A percentile compares a stretch with the other conserved stretches of the same genome.
Conservation (phyloP, 2,888 invertebrate genomes). For the Apeira syringaria region DNA sequence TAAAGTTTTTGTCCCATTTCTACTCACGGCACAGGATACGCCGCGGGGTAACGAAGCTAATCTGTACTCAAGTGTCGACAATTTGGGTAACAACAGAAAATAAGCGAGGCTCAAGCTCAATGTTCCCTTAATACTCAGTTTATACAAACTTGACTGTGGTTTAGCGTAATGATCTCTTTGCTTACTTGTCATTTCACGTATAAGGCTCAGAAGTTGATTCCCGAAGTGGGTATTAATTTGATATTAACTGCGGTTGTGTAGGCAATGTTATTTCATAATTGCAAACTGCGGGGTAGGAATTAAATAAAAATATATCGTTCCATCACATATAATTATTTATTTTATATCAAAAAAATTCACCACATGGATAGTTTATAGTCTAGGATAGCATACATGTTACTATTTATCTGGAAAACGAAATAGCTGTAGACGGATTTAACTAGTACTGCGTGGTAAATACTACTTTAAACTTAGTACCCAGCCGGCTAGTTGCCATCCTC, state of each 20-base stretch:
- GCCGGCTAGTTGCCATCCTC: too few relatives aligned
- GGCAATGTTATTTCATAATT: too few relatives aligned
- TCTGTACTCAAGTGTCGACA: conserved; percentile 83
- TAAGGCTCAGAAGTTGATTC: not conserved
- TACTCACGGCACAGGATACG: conserved; percentile 63
- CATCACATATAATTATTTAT: too few relatives aligned
- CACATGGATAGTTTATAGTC: too few relatives aligned
- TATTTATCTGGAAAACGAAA: too few relatives aligned
- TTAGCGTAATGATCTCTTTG: conserved; percentile 42
- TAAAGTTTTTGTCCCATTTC: conserved; percentile 36
- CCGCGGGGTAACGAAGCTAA: conserved; percentile 82
- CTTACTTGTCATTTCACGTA: conserved; percentile 5
- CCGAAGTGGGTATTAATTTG: not conserved
- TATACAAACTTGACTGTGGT: conserved; percentile 46
- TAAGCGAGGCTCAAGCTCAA: conserved; percentile 66
- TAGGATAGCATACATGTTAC: too few relatives aligned
- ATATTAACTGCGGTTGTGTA: not conserved
- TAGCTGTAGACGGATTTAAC: too few relatives aligned
- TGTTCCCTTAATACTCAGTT: conserved; percentile 59
- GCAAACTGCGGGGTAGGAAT: too few relatives aligned
- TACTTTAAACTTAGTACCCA: too few relatives aligned
- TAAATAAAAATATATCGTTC: too few relatives aligned
- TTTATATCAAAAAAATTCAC: too few relatives aligned
- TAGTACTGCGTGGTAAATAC: too few relatives aligned
- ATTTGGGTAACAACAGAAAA: conserved; percentile 83